Conservation (phyloP, 2,113 vertebrate species). For the Nycticryphes semicollaris region DNA sequence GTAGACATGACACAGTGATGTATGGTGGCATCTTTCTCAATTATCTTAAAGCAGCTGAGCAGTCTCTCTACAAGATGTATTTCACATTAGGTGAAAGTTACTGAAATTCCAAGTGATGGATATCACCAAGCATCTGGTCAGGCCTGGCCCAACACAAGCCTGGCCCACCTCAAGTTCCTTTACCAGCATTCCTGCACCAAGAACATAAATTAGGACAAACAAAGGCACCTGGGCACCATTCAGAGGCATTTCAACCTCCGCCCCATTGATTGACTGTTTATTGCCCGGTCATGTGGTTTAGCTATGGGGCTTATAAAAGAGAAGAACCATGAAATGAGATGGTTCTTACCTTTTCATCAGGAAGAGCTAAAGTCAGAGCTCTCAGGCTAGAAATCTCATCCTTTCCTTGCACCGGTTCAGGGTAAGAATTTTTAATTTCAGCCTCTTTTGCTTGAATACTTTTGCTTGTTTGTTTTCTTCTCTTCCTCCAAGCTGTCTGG, state of each 20-base stretch:
- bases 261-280: neutral
- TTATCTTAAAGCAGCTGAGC: too few species aligned
- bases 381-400: neutral
- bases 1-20: fast-evolving
- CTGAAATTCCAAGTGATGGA: neutral
- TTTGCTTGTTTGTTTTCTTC: neutral
- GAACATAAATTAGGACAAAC: neutral
- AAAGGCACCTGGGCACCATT: neutral
- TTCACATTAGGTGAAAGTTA: neutral
- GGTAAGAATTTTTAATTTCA: neutral
- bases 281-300: neutral
- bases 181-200: neutral
- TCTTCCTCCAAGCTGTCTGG: neutral
- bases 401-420: neutral
- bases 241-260: neutral
- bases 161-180: neutral
- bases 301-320: neutral
- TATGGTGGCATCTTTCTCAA: fast-evolving
- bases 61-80: too few species aligned
- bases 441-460: neutral
- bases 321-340: fast-evolving
- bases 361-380: too few species aligned
- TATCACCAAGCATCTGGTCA: neutral
- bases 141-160: neutral
- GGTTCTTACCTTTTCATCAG: fast-evolving